Evolutionary conservation across 2,113 vertebrate species (phyloP), one percentile per base, ranked within the genome.

Genomic region (Bos indicus): DNA sequence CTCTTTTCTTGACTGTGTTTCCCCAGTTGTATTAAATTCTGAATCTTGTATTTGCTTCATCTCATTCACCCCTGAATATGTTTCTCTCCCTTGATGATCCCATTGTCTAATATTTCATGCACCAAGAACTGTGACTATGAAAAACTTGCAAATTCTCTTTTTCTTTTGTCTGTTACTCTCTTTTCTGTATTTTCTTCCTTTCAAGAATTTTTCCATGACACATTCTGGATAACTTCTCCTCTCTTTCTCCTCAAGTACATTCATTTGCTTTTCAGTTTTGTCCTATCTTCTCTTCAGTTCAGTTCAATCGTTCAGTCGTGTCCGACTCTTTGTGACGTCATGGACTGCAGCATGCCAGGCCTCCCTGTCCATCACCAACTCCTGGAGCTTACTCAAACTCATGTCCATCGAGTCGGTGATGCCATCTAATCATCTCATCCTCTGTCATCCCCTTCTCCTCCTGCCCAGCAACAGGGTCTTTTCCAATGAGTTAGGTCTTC

Each of bases 251-350:
- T 67, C 21, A 13, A 33, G 7, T 36, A 40, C 23, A 52, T 7
- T 51, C 7, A 4, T 40, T 81, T 51, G 67, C 36, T 54, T 13
- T 90, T 67, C 26, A 23, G 2, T 67, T 48, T 57, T 56, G 6
- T 21, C 43, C 46, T 10, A 60, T 62, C 36, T 56, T 8, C 9
- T 17, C 62, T 64, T n/a, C 30, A n/a, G 30, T 8, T 64, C 62
- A 17, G 15, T n/a, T 64, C 33, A 64, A 2, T 19, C 1, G 0
- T 2, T 64, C 7, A 64, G 33, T 17, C 3, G 0, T 64, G 62
- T 64, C 33, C 2, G 7, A 64, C 62, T 64, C 33, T 59, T 59
- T 9, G 62, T 0, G 15, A n/a, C 62, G 2, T 16, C 62, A 9
- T n/a, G 3, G 7, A 17, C 62, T 1, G 3, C 62, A n/a, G 33